A percentile compares a stretch with the other conserved stretches of the same genome.
Conservation (phyloP, 2,888 invertebrate species). For the Erynnis tages region DNA sequence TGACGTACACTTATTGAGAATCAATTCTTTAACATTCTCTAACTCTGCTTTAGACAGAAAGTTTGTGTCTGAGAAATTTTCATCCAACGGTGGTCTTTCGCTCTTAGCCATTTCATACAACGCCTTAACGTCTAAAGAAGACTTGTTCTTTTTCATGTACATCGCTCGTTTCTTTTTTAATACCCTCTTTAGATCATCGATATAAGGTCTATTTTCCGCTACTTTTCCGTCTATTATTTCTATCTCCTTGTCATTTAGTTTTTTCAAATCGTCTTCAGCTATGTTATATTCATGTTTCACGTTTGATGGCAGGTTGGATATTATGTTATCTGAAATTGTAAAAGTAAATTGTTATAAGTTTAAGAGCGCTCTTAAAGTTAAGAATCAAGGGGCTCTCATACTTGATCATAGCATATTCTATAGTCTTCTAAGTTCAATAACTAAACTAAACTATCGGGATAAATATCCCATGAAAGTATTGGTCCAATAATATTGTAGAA, state of each 20-base stretch:
- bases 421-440: too few relatives aligned
- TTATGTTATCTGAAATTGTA: slow-evolving; percentile 5
- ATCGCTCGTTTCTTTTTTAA: slow-evolving; percentile 49
- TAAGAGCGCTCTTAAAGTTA: too few relatives aligned
- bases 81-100: slow-evolving; percentile 40
- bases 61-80: slow-evolving; percentile 46
- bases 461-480: too few relatives aligned
- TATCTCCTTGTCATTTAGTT: slow-evolving; percentile 57
- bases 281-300: slow-evolving; percentile 53
- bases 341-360: not conserved
- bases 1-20: slow-evolving; percentile 52
- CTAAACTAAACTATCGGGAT: too few relatives aligned
- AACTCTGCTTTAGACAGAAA: slow-evolving; percentile 56
- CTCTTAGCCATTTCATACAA: slow-evolving; percentile 62
- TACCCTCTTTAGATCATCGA: slow-evolving; percentile 60
- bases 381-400: too few relatives aligned
- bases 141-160: slow-evolving; percentile 43
- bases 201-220: slow-evolving; percentile 57
- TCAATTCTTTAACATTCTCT: slow-evolving; percentile 58
- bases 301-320: slow-evolving; percentile 40
- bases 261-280: slow-evolving; percentile 47
- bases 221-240: slow-evolving; percentile 66
- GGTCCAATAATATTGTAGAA: too few relatives aligned
- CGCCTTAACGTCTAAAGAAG: slow-evolving; percentile 50
- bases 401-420: too few relatives aligned